phyloP scores from a whole-genome alignment of 2,888 invertebrate genomes.

The Volucella inflata region DNA sequence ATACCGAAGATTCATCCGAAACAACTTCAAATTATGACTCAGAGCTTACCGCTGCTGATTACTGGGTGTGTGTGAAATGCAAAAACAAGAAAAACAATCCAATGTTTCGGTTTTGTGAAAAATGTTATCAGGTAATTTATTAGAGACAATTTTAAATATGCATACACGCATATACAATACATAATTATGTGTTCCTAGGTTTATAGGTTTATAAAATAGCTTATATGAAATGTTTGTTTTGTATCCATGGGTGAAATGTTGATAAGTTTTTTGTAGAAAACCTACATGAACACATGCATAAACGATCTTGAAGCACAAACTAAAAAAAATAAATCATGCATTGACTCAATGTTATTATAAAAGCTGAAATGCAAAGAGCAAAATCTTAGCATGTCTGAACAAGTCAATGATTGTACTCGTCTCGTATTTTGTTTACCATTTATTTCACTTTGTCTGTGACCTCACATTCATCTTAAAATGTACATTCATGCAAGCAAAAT shows the following conservation, averaged over 20 bases:
- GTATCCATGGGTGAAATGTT: slow-evolving; percentile 1
- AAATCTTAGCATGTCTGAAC: slow-evolving; percentile 41
- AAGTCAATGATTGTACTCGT: slow-evolving; percentile 8
- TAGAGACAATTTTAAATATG: not conserved
- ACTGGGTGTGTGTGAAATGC: slow-evolving; percentile 88
- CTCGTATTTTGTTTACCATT: slow-evolving; percentile 3
- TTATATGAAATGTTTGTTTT: slow-evolving; percentile 58
- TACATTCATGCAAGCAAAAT: not conserved
- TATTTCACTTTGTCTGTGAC: slow-evolving; percentile 19
- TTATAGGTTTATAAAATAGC: slow-evolving; percentile 2
- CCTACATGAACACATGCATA: no score
- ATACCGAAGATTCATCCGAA: slow-evolving; percentile 78
- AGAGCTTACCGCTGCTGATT: slow-evolving; percentile 86
- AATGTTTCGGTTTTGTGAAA: slow-evolving; percentile 88
- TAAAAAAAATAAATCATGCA: slow-evolving; percentile 20
- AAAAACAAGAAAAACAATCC: slow-evolving; percentile 87
- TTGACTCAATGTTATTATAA: not conserved
- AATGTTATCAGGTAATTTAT: slow-evolving; percentile 87
- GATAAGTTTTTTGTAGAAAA: not conserved
- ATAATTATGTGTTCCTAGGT: not conserved
- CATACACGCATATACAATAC: not conserved
- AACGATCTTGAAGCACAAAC: not conserved
- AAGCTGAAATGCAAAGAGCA: slow-evolving; percentile 1
- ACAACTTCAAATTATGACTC: slow-evolving; percentile 81
- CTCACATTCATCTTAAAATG: not conserved